phyloP scores from a whole-genome alignment of 2,113 vertebrate species.

The Rhagologus leucostigma region DNA sequence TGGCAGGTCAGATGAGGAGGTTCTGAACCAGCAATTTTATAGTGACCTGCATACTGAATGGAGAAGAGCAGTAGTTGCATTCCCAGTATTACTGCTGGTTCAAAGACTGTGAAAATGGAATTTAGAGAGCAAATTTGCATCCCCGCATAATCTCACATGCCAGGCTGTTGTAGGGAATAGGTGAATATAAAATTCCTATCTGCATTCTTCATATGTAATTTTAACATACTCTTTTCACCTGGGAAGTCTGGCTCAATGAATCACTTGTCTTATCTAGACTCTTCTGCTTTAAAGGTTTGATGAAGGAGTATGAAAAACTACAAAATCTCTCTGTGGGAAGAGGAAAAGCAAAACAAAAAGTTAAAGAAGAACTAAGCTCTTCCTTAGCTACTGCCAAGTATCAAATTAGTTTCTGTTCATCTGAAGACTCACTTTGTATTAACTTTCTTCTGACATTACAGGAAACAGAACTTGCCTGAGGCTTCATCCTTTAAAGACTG shows the following conservation, averaged over 20 bases:
- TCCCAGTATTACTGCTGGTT: neutral
- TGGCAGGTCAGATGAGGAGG: constrained; percentile 14
- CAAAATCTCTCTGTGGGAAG: constrained; percentile 1
- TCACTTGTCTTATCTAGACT: constrained; percentile 16
- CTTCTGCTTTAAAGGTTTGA: constrained; percentile 5
- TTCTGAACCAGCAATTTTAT: constrained; percentile 30
- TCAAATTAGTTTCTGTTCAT: constrained; percentile 75
- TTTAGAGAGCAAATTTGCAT: constrained; percentile 18
- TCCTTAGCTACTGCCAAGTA: constrained; percentile 63
- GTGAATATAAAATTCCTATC: constrained; percentile 19
- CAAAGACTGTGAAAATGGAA: constrained; percentile 9
- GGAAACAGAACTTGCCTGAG: constrained; percentile 70
- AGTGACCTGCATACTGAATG: constrained; percentile 25
- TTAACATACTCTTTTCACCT: constrained; percentile 17
- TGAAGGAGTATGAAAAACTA: neutral
- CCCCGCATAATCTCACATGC: neutral
- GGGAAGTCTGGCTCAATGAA: neutral
- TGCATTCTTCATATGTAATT: neutral
- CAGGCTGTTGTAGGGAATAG: neutral
- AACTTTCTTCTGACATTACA: constrained; percentile 67
- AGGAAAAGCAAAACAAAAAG: constrained; percentile 31
- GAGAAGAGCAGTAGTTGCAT: neutral
- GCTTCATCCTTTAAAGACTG: constrained; percentile 67
- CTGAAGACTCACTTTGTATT: constrained; percentile 72
- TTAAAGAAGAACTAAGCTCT: constrained; percentile 45